Evolutionary conservation across 1,140 invertebrate species (phyloP), one percentile per base, ranked within the genome.

Genomic region (Diorhabda elongata): DNA sequence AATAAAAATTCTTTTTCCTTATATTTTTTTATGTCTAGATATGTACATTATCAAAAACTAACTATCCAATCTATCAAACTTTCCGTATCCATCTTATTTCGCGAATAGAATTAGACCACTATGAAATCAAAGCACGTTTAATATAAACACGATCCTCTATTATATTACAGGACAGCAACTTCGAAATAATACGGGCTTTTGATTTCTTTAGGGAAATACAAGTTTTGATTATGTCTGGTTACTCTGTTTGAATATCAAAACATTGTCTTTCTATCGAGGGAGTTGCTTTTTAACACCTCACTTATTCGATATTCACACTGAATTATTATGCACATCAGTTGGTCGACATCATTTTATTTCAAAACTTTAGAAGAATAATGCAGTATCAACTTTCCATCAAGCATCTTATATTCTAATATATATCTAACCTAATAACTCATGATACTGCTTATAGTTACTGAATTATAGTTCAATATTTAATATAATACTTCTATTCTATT

Each of bases 161-260:
- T 47, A 57, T 65, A 64, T 65, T 58, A 65, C 64, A 58, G 69
- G 61, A 68, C 44, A 56, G 61, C 67, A 61, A 58, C 69, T 43
- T 56, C 61, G 58, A 45, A 64, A 62, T 58, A 61, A 44, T 8
- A 43, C 11, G 11, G 42, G 64, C 59, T n/a, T 56, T 44, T 69
- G 70, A 71, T 71, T 71, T 71, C 70, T 71, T 71, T 71, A 61
- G 70, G 70, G 70, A 71, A 71, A 71, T 71, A 71, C 64, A 71
- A 71, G 70, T 71, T 71, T 69, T 71, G 67, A 69, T 71, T 71
- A 71, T 71, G 59, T 67, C 52, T 62, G 45, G 56, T 45, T 44
- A 44, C 2, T 8, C 41, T 63, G 44, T 64, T 68, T 68, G 70
- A 71, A 71, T 71, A 71, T 47, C 70, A 71, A 71, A 71, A 71